Conservation (phyloP, 2,888 invertebrate species). For the Synanthedon formicaeformis region DNA sequence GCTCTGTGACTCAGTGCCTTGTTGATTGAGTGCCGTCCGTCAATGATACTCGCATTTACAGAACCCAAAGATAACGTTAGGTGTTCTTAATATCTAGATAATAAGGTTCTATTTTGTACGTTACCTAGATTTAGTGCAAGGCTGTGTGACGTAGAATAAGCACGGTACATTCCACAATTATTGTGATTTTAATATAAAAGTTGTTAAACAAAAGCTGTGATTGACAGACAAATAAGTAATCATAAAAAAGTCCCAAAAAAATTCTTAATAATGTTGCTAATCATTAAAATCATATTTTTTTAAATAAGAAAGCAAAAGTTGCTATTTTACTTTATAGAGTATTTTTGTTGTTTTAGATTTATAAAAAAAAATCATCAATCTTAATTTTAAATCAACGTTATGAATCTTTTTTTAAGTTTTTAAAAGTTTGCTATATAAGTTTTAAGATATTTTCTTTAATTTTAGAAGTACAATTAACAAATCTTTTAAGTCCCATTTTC, state of each 20-base stretch:
- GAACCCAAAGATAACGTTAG: constrained; percentile 47
- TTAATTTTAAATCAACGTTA: no score
- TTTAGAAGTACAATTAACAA: not conserved
- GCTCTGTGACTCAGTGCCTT: no score
- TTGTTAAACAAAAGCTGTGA: not conserved
- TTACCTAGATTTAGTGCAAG: constrained; percentile 30
- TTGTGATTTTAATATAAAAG: constrained; percentile 40
- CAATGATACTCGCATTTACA: constrained; percentile 31
- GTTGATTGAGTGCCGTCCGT: not conserved
- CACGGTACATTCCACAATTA: constrained; percentile 60
- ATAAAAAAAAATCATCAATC: no score
- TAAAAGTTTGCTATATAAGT: no score
- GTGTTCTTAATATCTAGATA: constrained; percentile 27
- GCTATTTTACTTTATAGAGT: no score
- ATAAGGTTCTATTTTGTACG: constrained; percentile 16
- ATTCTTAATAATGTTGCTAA: no score
- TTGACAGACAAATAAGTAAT: not conserved
- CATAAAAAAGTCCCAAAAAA: no score
- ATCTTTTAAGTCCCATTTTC: not conserved
- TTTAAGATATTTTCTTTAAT: not conserved
- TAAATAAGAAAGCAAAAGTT: no score
- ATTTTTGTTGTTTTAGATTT: no score
- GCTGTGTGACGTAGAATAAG: constrained; percentile 65
- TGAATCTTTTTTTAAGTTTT: no score
- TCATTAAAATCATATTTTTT: no score